Evolutionary conservation across 2,113 vertebrate species (phyloP).

Genomic region (Emydocephalus ijimae): DNA sequence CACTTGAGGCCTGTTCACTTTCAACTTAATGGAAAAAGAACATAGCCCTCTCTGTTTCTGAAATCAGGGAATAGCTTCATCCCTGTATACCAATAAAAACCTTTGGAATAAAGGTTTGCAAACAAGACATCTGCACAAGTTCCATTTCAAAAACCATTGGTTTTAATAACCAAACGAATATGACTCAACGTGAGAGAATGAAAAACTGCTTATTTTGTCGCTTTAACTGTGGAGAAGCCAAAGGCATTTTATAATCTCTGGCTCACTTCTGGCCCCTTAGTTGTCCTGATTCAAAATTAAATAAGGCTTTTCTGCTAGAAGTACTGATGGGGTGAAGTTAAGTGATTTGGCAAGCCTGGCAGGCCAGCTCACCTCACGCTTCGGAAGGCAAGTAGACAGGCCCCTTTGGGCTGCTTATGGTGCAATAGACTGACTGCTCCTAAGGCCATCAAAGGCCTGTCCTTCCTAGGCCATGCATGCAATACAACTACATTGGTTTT

Average conservation of each 20-base stretch:
- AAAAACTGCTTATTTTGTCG: accelerated
- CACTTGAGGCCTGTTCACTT: neutral
- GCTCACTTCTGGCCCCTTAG: neutral
- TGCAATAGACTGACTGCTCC: neutral
- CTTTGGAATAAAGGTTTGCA: neutral
- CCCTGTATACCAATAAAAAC: neutral
- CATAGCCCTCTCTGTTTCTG: neutral
- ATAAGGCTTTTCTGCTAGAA: neutral
- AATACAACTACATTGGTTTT: neutral
- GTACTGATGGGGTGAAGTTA: neutral
- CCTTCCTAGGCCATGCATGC: neutral
- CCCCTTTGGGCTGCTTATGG: neutral
- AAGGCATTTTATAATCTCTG: neutral
- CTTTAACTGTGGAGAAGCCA: neutral
- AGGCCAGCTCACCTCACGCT: neutral
- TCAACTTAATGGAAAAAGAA: neutral
- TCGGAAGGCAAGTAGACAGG: neutral
- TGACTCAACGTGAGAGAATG: neutral
- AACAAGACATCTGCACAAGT: neutral
- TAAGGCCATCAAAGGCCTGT: neutral
- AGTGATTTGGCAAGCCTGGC: neutral
- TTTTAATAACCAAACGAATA: accelerated
- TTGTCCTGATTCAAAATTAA: neutral
- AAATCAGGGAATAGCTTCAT: slow-evolving; percentile 23
- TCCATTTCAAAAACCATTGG: neutral